phyloP scores from a whole-genome alignment of 2,888 invertebrate genomes.

The Eilema depressum region DNA sequence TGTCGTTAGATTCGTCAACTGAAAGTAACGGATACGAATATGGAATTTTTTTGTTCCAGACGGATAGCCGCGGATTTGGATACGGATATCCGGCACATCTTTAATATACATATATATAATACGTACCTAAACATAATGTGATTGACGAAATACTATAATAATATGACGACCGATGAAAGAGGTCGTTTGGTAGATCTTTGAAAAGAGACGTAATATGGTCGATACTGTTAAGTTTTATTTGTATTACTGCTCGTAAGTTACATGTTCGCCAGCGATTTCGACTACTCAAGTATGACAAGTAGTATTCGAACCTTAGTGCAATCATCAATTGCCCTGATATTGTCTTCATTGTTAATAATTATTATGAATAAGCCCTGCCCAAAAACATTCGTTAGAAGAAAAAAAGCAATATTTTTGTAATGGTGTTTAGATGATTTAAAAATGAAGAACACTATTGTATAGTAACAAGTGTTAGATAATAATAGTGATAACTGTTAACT shows the following conservation, averaged over 20 bases:
- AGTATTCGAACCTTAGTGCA: background rate
- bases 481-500: background rate
- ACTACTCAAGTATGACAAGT: background rate
- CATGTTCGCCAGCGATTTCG: background rate
- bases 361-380: background rate
- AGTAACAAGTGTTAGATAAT: background rate
- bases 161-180: background rate
- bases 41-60: conserved; percentile 3
- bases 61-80: conserved; percentile 6
- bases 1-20: background rate
- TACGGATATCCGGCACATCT: conserved; percentile 9
- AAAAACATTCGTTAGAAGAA: background rate
- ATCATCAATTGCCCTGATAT: background rate
- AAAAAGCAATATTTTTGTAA: background rate
- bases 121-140: background rate
- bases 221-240: background rate
- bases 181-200: background rate
- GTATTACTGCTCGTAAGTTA: background rate
- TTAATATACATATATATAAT: background rate
- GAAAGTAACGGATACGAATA: conserved; percentile 5
- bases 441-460: background rate
- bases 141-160: background rate
- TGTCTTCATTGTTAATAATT: background rate
- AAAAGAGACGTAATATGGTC: background rate
- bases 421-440: background rate